Conservation (phyloP, 2,113 vertebrate genomes). For the Lycaon pictus region DNA sequence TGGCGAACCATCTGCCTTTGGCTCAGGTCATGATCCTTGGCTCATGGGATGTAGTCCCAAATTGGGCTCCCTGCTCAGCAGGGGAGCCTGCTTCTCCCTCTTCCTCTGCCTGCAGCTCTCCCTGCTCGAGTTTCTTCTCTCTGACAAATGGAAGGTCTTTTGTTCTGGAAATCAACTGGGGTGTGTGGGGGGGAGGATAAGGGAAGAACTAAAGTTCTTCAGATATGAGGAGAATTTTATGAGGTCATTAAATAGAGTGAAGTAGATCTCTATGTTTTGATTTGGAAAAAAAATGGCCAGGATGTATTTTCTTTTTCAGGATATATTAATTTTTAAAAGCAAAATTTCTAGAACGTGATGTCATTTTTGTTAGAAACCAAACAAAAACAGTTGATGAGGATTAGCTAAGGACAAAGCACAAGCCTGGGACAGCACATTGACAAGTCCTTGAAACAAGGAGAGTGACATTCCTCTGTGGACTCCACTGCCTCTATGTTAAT, state of each 20-base stretch:
- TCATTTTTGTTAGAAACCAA: too few species aligned
- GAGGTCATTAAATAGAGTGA: not conserved
- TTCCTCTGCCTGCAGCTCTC: too few species aligned
- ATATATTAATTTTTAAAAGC: not conserved
- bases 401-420: too few species aligned
- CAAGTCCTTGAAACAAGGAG: too few species aligned
- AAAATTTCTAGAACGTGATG: too few species aligned
- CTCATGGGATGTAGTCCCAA: not conserved
- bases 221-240: not conserved
- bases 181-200: not conserved
- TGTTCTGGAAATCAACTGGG: not conserved
- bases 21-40: not conserved
- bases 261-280: not conserved
- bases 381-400: too few species aligned
- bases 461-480: too few species aligned
- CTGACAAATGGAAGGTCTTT: not conserved
- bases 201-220: not conserved
- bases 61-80: not conserved
- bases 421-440: too few species aligned
- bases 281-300: not conserved
- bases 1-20: not conserved
- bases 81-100: not conserved
- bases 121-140: too few species aligned
- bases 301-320: not conserved
- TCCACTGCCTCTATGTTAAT: too few species aligned